Evolutionary conservation across 1,140 invertebrate genomes (phyloP).

Genomic region (Tachypleus tridentatus): DNA sequence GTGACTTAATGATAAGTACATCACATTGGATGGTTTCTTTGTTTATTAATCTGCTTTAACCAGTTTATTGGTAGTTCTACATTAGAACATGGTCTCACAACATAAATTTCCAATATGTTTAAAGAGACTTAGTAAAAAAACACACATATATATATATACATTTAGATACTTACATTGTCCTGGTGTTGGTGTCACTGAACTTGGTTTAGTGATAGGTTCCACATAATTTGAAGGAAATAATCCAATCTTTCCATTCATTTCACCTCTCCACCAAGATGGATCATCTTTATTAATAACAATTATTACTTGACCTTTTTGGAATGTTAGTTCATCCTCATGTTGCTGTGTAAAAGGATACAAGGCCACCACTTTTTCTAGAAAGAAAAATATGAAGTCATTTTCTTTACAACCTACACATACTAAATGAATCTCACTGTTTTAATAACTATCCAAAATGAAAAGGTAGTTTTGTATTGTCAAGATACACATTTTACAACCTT

Average conservation of each 20-base stretch:
- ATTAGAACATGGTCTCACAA: background rate
- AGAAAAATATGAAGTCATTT: slow-evolving; percentile 17
- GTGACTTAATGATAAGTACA: too few species aligned
- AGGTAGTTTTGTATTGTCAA: too few species aligned
- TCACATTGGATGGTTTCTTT: too few species aligned
- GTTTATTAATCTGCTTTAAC: too few species aligned
- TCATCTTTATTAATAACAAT: slow-evolving; percentile 82
- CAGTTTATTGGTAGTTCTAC: too few species aligned
- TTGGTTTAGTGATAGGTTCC: slow-evolving; percentile 33
- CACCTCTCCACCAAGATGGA: slow-evolving; percentile 88
- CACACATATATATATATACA: too few species aligned
- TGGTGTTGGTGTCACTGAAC: background rate
- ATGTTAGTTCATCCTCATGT: slow-evolving; percentile 86
- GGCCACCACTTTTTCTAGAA: slow-evolving; percentile 76
- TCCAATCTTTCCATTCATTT: slow-evolving; percentile 42
- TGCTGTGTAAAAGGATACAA: slow-evolving; percentile 83
- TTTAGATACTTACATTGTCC: slow-evolving; percentile 14
- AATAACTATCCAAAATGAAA: too few species aligned
- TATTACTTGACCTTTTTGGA: slow-evolving; percentile 83
- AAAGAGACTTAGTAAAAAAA: background rate
- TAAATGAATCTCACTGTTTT: too few species aligned
- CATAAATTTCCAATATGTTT: background rate
- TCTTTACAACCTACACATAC: too few species aligned
- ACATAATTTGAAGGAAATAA: slow-evolving; percentile 90
- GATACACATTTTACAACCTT: too few species aligned